Evolutionary conservation across 2,888 invertebrate genomes (phyloP), one percentile per base, ranked within the genome.

Genomic region (Cactoblastis cactorum): DNA sequence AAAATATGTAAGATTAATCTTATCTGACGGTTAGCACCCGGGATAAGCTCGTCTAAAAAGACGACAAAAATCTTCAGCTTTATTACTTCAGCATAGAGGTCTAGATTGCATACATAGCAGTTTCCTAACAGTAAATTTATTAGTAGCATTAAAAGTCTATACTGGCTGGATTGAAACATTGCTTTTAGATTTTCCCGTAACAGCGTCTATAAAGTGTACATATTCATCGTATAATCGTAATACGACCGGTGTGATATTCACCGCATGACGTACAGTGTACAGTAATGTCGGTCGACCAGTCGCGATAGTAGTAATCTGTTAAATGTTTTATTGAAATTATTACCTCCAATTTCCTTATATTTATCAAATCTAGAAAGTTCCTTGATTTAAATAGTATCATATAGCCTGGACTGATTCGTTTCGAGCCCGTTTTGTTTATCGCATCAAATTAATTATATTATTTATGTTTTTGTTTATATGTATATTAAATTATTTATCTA

Each of bases 181-280:
- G 33, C 12, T 9, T 28, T 28, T 12, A 33, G 12, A 33, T 8
- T 12, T n/a, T 12, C n/a, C n/a, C n/a, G 37, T 17, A 17, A 37
- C 14, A 17, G 11, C 17, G 14, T 11, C 2, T 35, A 35, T 35
- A 35, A 34, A 34, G 50, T 54, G 48, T 54, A 43, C 8, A 12
- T 45, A 53, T 54, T 54, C 54, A 50, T 49, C 45, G 45, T 37
- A 39, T 49, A 49, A 52, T 54, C 37, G 47, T 45, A 52, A 57
- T 50, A 41, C 28, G 53, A 53, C 49, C 33, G 43, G 35, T 22
- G 49, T 33, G 41, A 35, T 50, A 0, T 28, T 43, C 43, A 24
- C 39, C 39, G 19, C 19, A 34, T 46, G 34, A 45, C 28, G 50
- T 48, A 34, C 45, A 34, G 41, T 22, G 12, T 35, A 46, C 24